Percentiles rank a stretch among this genome's conserved stretches.
Evolutionary conservation across 2,113 vertebrate genomes (phyloP).

Genomic region (Mirounga angustirostris): DNA sequence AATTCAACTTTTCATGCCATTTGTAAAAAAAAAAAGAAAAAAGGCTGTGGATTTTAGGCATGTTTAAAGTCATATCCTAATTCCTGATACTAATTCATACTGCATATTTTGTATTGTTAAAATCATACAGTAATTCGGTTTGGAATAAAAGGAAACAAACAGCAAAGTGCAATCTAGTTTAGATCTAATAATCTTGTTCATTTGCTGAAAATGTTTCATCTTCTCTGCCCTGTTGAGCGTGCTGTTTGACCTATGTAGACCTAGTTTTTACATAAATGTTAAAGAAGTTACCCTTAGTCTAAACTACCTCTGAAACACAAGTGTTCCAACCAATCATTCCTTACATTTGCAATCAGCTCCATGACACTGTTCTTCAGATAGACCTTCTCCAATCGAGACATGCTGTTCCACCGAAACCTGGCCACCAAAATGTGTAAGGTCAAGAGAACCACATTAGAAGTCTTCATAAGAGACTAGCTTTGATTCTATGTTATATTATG

Average conservation of each 20-base stretch:
- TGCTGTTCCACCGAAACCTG: slow-evolving; percentile 97
- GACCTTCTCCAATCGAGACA: slow-evolving; percentile 95
- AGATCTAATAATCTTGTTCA: slow-evolving; percentile 26
- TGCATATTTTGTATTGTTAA: background rate
- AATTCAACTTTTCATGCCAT: background rate
- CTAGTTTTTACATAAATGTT: background rate
- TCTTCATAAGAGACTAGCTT: slow-evolving; percentile 11
- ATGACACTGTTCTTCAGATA: slow-evolving; percentile 96
- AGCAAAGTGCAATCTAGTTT: background rate
- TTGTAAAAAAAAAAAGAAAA: slow-evolving; percentile 24
- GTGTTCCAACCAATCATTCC: slow-evolving; percentile 66
- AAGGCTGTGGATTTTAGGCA: background rate
- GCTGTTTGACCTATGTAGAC: background rate
- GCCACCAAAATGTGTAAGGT: slow-evolving; percentile 1
- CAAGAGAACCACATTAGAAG: background rate
- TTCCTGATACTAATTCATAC: background rate
- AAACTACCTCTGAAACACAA: background rate
- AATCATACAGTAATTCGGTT: background rate
- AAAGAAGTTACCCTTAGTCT: background rate
- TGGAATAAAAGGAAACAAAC: slow-evolving; percentile 4
- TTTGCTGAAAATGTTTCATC: slow-evolving; percentile 26
- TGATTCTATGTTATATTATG: slow-evolving; percentile 33
- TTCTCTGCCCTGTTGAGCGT: background rate
- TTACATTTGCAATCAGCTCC: slow-evolving; percentile 93
- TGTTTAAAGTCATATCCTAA: slow-evolving; percentile 23